These are phyloP conservation scores for Andrena praecox DNA, from an alignment of 2,888 invertebrate genomes.

Conservation along the genomic window DNA sequence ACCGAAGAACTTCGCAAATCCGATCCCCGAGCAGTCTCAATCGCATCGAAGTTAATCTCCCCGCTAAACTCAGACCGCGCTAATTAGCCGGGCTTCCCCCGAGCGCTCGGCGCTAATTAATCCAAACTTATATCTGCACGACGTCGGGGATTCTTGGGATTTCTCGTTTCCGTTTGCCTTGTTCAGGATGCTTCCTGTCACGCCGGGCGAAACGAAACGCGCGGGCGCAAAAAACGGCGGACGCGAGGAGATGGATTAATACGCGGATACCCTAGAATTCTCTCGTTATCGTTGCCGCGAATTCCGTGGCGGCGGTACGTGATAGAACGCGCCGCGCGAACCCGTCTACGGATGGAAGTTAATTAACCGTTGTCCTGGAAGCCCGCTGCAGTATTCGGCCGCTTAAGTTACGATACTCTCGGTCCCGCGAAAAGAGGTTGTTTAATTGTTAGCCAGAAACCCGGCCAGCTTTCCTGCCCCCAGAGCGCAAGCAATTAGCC, in stretches of 20 bases:
- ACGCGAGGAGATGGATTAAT: slow-evolving; percentile 37
- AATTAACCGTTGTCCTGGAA: slow-evolving; percentile 62
- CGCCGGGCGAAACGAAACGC: not conserved
- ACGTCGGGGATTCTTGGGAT: not conserved
- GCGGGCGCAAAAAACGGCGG: not conserved
- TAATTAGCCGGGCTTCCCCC: slow-evolving; percentile 11
- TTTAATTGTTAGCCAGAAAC: slow-evolving; percentile 42
- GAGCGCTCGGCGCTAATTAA: slow-evolving; percentile 20
- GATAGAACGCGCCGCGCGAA: slow-evolving; percentile 37
- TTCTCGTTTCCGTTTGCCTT: slow-evolving; percentile 1
- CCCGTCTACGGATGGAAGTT: slow-evolving; percentile 44
- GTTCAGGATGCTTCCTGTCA: not conserved
- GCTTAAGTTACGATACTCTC: slow-evolving; percentile 16
- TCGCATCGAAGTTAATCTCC: slow-evolving; percentile 14
- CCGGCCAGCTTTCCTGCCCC: slow-evolving; percentile 17
- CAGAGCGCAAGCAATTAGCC: slow-evolving; percentile 57
- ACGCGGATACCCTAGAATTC: slow-evolving; percentile 23
- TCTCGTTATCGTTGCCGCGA: slow-evolving; percentile 18
- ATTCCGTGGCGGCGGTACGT: slow-evolving; percentile 29
- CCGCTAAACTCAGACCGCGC: not conserved
- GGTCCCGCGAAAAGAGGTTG: slow-evolving; percentile 23
- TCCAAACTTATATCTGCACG: not conserved
- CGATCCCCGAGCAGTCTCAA: slow-evolving; percentile 12
- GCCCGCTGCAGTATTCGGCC: not conserved
- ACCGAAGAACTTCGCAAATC: slow-evolving; percentile 7